A percentile compares a stretch with the other conserved stretches of the same genome.
These are phyloP conservation scores for Daktulosphaira vitifoliae DNA, from an alignment of 1,140 invertebrate genomes.

Conservation along the genomic window DNA sequence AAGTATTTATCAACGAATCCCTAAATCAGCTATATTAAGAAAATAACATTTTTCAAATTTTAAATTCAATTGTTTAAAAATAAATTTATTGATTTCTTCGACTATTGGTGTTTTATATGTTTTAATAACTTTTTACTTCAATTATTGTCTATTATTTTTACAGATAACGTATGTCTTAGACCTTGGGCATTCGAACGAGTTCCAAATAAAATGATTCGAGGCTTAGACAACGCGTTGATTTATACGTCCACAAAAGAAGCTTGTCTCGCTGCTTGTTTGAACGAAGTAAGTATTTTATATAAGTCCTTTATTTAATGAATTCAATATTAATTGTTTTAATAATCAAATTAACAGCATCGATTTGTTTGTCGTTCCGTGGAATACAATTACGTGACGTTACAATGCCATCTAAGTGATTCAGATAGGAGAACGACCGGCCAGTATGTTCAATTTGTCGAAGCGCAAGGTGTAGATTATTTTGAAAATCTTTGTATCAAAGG, in stretches of 20 bases:
- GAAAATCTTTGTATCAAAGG: slow-evolving; percentile 89
- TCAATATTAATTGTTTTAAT: background rate
- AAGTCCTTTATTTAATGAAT: no score
- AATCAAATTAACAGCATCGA: slow-evolving; percentile 53
- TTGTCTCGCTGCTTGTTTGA: slow-evolving; percentile 81
- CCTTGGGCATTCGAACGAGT: slow-evolving; percentile 90
- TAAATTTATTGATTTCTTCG: no score
- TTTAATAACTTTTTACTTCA: no score
- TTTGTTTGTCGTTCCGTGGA: slow-evolving; percentile 86
- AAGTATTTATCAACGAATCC: no score
- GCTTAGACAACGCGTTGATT: slow-evolving; percentile 80
- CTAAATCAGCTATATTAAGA: no score
- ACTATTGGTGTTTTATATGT: no score
- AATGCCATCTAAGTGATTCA: slow-evolving; percentile 80
- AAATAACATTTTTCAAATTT: no score
- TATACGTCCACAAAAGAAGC: slow-evolving; percentile 90
- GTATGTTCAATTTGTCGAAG: slow-evolving; percentile 75
- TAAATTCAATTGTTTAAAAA: no score
- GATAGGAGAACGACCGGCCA: slow-evolving; percentile 76
- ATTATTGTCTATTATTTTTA: no score
- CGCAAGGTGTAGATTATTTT: slow-evolving; percentile 87
- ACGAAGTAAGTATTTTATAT: slow-evolving; percentile 56
- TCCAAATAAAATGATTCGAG: slow-evolving; percentile 81
- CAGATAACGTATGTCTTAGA: slow-evolving; percentile 80
- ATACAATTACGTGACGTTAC: slow-evolving; percentile 85